A percentile compares a stretch with the other conserved stretches of the same genome.
These are phyloP conservation scores for Drosophila watanabei DNA, from an alignment of 1,140 invertebrate genomes.

Conservation along the genomic window DNA sequence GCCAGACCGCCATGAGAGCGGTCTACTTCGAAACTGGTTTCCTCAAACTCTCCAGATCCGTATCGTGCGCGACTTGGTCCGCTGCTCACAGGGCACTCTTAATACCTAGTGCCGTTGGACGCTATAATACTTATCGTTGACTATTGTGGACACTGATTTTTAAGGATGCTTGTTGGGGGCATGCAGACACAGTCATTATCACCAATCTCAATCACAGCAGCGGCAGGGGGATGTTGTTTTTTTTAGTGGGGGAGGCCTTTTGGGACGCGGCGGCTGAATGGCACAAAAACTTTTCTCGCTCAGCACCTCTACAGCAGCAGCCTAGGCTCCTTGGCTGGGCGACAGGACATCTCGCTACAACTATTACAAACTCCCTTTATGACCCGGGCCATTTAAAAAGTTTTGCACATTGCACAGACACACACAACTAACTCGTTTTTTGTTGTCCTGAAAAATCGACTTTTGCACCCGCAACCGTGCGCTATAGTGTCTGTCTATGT, in stretches of 20 bases:
- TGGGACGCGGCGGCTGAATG: conserved; percentile 28
- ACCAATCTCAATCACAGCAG: conserved; percentile 64
- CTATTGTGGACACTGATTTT: conserved; percentile 13
- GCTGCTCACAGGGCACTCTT: conserved; percentile 30
- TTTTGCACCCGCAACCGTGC: conserved; percentile 55
- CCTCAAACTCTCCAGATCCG: conserved; percentile 37
- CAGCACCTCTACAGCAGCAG: conserved; percentile 53
- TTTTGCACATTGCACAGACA: conserved; percentile 62
- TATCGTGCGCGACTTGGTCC: conserved; percentile 8
- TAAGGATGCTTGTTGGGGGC: conserved; percentile 61
- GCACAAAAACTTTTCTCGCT: conserved; percentile 62
- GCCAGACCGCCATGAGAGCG: conserved; percentile 71
- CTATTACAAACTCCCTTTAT: conserved; percentile 45
- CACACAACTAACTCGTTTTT: conserved; percentile 53
- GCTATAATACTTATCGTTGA: conserved; percentile 34
- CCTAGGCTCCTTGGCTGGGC: conserved; percentile 12
- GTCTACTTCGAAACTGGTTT: conserved; percentile 34
- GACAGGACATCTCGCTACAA: conserved; percentile 40
- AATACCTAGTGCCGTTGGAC: conserved; percentile 36
- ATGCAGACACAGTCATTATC: conserved; percentile 56
- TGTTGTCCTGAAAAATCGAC: conserved; percentile 78
- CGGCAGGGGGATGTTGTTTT: conserved; percentile 11
- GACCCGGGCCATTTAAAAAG: conserved; percentile 63
- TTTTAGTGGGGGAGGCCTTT: conserved; percentile 4
- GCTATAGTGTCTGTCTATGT: conserved; percentile 21